Evolutionary conservation across 2,797 vertebrate genomes (phyloP).

Genomic region (Hirundo rustica): DNA sequence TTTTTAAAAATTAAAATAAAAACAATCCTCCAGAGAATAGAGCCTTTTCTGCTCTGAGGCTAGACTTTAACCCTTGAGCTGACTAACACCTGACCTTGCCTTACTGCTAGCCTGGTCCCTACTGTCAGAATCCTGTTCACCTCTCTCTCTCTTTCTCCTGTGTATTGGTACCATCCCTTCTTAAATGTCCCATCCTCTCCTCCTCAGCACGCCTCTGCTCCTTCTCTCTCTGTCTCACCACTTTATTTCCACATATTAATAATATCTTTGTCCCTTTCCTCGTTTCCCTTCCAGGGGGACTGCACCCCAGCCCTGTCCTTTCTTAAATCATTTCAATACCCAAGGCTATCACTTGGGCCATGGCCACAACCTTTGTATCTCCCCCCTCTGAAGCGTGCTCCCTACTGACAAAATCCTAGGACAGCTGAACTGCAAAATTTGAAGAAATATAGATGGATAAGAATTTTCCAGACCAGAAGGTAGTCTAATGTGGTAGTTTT

Average conservation of each 20-base stretch:
- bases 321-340: neutral
- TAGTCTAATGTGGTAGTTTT: neutral
- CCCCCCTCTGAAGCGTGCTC: neutral
- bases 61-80: neutral
- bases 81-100: neutral
- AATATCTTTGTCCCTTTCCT: neutral
- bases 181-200: neutral
- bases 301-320: neutral
- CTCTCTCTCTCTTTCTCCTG: neutral
- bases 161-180: neutral
- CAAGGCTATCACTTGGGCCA: neutral
- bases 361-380: fast-evolving
- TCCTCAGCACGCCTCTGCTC: neutral
- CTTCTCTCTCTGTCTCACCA: neutral
- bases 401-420: neutral
- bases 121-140: neutral
- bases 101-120: neutral
- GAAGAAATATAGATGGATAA: fast-evolving
- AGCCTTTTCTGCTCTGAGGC: neutral
- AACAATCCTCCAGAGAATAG: neutral
- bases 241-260: neutral
- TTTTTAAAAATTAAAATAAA: neutral
- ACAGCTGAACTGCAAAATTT: neutral
- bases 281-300: neutral
- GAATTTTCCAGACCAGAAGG: neutral